A percentile compares a stretch with the other conserved stretches of the same genome.
These are phyloP conservation scores for Colossoma macropomum DNA, from an alignment of 2,113 vertebrate species.

Conservation along the genomic window DNA sequence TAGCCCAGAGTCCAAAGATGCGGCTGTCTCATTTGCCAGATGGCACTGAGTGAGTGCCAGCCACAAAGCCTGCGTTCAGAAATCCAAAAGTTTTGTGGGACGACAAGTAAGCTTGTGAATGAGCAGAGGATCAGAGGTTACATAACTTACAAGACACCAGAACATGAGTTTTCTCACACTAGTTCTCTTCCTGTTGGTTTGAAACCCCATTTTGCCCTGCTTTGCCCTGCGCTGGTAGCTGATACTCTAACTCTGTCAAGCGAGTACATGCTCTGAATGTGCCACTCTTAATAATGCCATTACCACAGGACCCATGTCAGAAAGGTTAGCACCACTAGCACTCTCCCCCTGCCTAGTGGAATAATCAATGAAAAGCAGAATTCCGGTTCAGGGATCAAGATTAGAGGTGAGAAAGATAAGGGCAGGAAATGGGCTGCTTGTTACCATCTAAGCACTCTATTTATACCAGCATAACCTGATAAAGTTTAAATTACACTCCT, in stretches of 20 bases:
- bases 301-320: not conserved
- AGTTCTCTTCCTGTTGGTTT: constrained; percentile 8
- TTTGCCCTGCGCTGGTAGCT: not conserved
- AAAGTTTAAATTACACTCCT: constrained; percentile 44
- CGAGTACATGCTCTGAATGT: constrained; percentile 45
- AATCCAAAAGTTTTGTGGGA: not conserved
- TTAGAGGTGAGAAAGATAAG: constrained; percentile 38
- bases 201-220: not conserved
- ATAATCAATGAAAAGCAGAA: constrained; percentile 48
- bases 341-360: constrained; percentile 40
- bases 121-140: constrained; percentile 8
- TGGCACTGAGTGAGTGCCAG: constrained; percentile 37
- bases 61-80: not conserved
- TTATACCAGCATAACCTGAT: constrained; percentile 57
- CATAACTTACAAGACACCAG: not conserved
- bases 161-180: constrained; percentile 2
- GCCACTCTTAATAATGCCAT: constrained; percentile 41
- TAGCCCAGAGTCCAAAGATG: not conserved
- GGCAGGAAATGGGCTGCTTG: constrained; percentile 9
- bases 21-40: constrained; percentile 34
- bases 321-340: constrained; percentile 37
- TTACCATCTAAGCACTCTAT: constrained; percentile 42
- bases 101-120: constrained; percentile 7
- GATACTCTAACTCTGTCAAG: constrained; percentile 1
- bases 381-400: constrained; percentile 43